Evolutionary conservation across 2,888 invertebrate species (phyloP).

Genomic region (Mechanitis messenoides): DNA sequence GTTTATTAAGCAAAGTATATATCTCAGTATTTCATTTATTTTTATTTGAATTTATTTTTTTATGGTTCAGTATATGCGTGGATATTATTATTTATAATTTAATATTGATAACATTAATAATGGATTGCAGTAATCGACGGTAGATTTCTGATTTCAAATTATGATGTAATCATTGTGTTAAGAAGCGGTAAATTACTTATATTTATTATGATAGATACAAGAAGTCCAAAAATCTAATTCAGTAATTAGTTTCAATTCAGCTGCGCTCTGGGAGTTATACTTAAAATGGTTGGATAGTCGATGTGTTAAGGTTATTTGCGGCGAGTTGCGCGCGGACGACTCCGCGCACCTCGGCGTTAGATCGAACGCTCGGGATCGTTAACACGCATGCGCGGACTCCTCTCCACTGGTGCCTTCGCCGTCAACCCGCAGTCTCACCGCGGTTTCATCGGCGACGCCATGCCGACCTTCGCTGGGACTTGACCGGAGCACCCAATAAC

Average conservation of each 20-base stretch:
- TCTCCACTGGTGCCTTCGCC: slow-evolving; percentile 48
- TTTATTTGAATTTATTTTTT: too few relatives aligned
- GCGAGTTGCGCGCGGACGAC: slow-evolving; percentile 54
- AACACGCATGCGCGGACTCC: slow-evolving; percentile 54
- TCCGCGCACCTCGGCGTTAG: slow-evolving; percentile 61
- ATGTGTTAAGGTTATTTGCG: slow-evolving; percentile 64
- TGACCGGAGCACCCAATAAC: slow-evolving; percentile 61
- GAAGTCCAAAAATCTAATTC: slow-evolving; percentile 32
- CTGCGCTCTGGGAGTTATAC: slow-evolving; percentile 42
- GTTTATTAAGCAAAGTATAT: too few relatives aligned
- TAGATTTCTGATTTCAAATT: too few relatives aligned
- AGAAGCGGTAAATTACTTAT: not conserved
- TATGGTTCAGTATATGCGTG: too few relatives aligned
- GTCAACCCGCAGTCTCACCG: slow-evolving; percentile 67
- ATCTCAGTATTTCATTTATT: too few relatives aligned
- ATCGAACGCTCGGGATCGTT: slow-evolving; percentile 61
- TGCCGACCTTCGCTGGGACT: slow-evolving; percentile 66
- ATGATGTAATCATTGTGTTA: too few relatives aligned
- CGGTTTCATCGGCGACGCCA: slow-evolving; percentile 62
- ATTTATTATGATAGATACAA: slow-evolving; percentile 26
- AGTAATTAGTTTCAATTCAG: slow-evolving; percentile 43
- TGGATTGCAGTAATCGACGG: too few relatives aligned
- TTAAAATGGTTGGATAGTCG: slow-evolving; percentile 54
- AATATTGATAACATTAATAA: too few relatives aligned
- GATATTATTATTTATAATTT: too few relatives aligned